Evolutionary conservation across 2,797 vertebrate genomes (phyloP), one percentile per base, ranked within the genome.

Genomic region (Megalops cyprinoides): DNA sequence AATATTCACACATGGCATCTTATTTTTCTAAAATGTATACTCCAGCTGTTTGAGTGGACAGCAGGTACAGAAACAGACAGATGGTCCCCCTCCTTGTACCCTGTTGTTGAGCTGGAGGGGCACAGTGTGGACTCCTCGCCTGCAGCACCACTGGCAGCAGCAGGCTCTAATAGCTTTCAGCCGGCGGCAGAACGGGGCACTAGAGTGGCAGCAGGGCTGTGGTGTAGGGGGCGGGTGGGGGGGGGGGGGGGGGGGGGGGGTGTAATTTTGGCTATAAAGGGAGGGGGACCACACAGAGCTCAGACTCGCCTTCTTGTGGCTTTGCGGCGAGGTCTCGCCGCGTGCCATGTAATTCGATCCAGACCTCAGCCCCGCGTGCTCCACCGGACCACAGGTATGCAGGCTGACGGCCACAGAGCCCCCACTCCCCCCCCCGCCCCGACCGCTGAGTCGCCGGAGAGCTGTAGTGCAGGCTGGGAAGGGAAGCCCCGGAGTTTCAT

Each of bases 271-370:
- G 71, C 46, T 49, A 3, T 23, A 74, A 18, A 44, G 46, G 71
- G 37, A 4, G 55, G 67, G 46, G 25, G 53, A 25, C 56, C 31
- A 73, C 56, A 31, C 76, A 58, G 76, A 25, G 78, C 34, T 39
- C 69, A 48, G 53, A 42, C 53, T 39, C 42, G 34, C 69, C 46
- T 25, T 18, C 79, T 15, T 74, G 39, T 60, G 79, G 71, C 28
- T 80, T 80, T 74, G 69, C 34, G 71, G 79, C 75, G 79, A 75
- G 69, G 12, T 60, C 74, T 74, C 23, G 31, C 9, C 6, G 67
- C 9, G 1, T 25, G n/a, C n/a, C n/a, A n/a, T n/a, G 79, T 25
- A 80, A 74, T 12, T 25, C 18, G 23, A 75, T 75, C 44, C 53
- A 74, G 69, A 58, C 53, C 44, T 42, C 55, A 74, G 71, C 49